phyloP scores from a whole-genome alignment of 2,888 invertebrate species.

The Metallyticus violacea region DNA sequence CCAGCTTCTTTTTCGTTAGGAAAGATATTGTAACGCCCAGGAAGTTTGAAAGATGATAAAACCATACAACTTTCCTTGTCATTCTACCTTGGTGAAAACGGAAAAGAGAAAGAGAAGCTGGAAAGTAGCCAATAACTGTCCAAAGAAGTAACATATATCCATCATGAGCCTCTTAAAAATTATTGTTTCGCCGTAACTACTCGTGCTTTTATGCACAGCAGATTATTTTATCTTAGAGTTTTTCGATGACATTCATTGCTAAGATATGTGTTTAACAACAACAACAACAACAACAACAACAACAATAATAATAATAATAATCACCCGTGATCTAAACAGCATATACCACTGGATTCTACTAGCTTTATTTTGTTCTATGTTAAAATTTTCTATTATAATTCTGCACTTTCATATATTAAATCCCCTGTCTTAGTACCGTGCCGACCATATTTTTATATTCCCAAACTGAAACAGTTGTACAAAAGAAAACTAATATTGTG shows the following conservation, averaged over 20 bases:
- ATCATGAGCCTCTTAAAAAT: background rate
- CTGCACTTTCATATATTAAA: too few relatives aligned
- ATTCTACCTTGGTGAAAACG: background rate
- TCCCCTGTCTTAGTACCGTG: too few relatives aligned
- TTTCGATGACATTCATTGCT: background rate
- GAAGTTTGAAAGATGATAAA: background rate
- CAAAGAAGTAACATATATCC: background rate
- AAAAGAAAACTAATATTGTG: too few relatives aligned
- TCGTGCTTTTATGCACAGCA: background rate
- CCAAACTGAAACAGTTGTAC: too few relatives aligned
- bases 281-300: too few relatives aligned
- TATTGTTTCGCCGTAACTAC: background rate
- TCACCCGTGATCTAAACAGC: too few relatives aligned
- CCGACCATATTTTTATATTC: too few relatives aligned
- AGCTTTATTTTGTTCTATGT: too few relatives aligned
- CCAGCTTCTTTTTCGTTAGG: background rate
- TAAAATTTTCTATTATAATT: too few relatives aligned
- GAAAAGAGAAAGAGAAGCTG: background rate
- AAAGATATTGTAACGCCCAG: background rate
- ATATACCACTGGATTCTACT: too few relatives aligned
- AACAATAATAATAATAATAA: too few relatives aligned
- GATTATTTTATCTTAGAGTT: background rate
- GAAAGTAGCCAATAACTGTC: background rate
- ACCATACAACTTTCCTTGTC: background rate
- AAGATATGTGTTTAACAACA: background rate